Evolutionary conservation across 1,140 invertebrate species (phyloP), one percentile per base, ranked within the genome.

Genomic region (Apis laboriosa): DNA sequence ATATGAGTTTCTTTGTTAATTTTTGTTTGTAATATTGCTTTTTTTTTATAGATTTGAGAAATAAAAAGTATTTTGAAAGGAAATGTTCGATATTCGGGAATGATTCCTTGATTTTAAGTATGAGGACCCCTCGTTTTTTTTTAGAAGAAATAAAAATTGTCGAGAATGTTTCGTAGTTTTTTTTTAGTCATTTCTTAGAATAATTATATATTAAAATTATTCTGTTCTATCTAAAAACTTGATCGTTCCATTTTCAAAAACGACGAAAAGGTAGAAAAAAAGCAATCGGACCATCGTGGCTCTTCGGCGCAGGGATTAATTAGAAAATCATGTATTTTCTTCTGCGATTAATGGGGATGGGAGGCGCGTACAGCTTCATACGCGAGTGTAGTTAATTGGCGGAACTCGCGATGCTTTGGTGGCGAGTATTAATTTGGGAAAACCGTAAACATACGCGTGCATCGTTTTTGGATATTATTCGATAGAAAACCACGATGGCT

Each of bases 401-500:
- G 63, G 73, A 55, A 83, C 84, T 86, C 80, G 80, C 34, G 73
- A 80, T 76, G 79, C 71, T 84, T 83, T 56, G 72, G 67, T 72
- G 24, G 67, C 51, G 71, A 68, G 71, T 74, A 84, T 84, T 86
- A 87, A 87, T 87, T 68, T 86, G 76, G 81, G 72, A 86, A 84
- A 86, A 70, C 67, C 67, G 76, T 77, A 79, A 21, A 24, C 61
- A 64, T 55, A 43, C 55, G 17, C 49, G 24, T 9, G 19, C 77
- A n/a, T 12, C 76, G 66, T 84, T 84, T 86, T 64, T 76, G 70
- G 72, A 84, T 84, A 87, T 87, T 84, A 87, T 84, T 86, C 77
- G 68, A 77, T 72, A 60, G 73, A 84, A 84, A 84, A 81, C 55
- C 86, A 63, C 79, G 13, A 19, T 60, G 43, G 28, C 21, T 66